phyloP scores from a whole-genome alignment of 2,797 vertebrate species.

The Setipinna tenuifilis region DNA sequence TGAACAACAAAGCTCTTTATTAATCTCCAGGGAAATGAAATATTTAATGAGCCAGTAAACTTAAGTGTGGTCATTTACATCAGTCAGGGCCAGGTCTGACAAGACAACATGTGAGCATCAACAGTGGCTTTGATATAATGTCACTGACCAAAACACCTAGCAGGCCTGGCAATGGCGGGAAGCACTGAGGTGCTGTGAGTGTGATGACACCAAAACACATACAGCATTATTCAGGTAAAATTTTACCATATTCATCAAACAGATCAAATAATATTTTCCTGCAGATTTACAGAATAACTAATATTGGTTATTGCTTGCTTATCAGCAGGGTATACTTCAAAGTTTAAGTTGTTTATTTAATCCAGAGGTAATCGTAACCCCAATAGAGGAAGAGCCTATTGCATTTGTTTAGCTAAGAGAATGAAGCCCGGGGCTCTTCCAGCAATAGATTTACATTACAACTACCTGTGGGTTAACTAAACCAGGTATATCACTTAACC shows the following conservation, averaged over 20 bases:
- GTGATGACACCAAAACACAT: background rate
- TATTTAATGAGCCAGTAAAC: slow-evolving; percentile 90
- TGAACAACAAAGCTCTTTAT: slow-evolving; percentile 91
- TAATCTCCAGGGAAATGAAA: slow-evolving; percentile 91
- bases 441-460: too few relatives aligned
- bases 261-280: background rate
- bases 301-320: background rate
- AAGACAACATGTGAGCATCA: slow-evolving; percentile 20
- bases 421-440: too few relatives aligned
- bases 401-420: too few relatives aligned
- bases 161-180: background rate
- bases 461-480: too few relatives aligned
- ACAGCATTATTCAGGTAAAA: too few relatives aligned
- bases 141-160: slow-evolving; percentile 66
- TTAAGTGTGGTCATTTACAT: slow-evolving; percentile 91
- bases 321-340: background rate
- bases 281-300: background rate
- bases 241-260: background rate
- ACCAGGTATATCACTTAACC: too few relatives aligned
- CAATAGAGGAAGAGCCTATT: too few relatives aligned
- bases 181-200: background rate
- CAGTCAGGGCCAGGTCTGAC: slow-evolving; percentile 74
- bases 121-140: slow-evolving; percentile 34
- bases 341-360: too few relatives aligned
- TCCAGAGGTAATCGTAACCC: too few relatives aligned